Base-by-base conservation (phyloP, 64 coral and sea anemone species). In the Porites australiensis region DNA sequence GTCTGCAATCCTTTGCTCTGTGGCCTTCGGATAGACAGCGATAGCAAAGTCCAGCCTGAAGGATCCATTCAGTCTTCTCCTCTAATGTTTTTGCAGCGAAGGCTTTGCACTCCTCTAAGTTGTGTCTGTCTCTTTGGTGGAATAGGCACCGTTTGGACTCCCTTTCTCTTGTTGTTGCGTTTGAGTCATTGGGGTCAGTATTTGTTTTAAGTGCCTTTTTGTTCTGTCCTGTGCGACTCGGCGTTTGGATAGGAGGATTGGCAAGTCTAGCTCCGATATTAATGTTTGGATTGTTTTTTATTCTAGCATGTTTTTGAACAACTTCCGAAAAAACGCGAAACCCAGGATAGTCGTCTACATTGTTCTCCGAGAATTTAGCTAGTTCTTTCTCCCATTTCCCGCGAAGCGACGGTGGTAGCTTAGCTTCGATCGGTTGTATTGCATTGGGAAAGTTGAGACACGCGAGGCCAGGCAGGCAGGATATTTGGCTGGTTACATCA, bases 401-500 rank as follows among this genome's bases (percentile, higher is more conserved):
- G 13, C 67, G 45, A 50, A 75, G 64, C 13, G 70, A 73, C 21
- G 23, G 37, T 15, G 74, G 75, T 6, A 90, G 88, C 68, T 90
- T 77, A 14, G 37, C 57, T 2, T 64, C 75, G 59, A 90, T 79
- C 16, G 88, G 88, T 18, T 77, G 55, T 50, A 90, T 64, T 18
- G 75, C 61, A 58, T 51, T 90, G 16, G 75, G 74, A 69, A 58
- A 90, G 47, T 69, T 80, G 12, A 93, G 61, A 43, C 92, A 93
- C 27, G 1, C 75, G 64, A 87, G 52, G 46, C 82, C 72, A 21
- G 87, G 87, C 44, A 89, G 74, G 68, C 58, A 44, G 14, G 21
- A 50, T 15, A 77, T 44, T 71, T 90, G 88, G 58, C 88, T 90
- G 7, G 19, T 14, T 13, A 82, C 75, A 44, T 81, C 21, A 19